Conservation (phyloP, 2,113 vertebrate species). For the Desmodus rotundus region DNA sequence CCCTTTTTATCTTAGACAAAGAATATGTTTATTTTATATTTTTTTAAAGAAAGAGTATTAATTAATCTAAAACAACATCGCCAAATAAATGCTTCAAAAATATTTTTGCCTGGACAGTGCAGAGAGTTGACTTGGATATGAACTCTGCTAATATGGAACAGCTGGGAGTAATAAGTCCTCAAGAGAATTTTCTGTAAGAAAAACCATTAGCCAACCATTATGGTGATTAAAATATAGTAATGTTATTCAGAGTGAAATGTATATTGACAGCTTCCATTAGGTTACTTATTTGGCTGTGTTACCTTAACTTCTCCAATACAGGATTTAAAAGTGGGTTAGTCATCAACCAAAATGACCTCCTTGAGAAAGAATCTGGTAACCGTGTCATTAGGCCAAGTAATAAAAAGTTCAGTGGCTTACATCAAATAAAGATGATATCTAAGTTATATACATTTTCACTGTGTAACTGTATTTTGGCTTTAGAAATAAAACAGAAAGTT, state of each 20-base stretch:
- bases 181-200: background rate
- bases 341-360: conserved; percentile 18
- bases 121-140: background rate
- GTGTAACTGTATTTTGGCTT: background rate
- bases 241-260: background rate
- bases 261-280: background rate
- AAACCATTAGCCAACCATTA: background rate
- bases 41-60: background rate
- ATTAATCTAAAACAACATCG: background rate
- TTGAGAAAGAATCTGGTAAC: conserved; percentile 18
- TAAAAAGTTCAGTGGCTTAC: background rate
- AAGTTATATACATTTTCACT: background rate
- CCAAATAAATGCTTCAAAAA: background rate
- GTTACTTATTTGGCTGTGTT: background rate
- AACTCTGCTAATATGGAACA: background rate
- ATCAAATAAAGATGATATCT: conserved; percentile 8
- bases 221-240: background rate
- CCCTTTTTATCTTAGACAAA: background rate
- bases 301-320: background rate
- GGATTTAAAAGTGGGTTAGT: background rate
- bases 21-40: background rate
- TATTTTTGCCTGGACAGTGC: background rate
- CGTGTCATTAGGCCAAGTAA: background rate
- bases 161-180: background rate
- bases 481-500: background rate